Base-by-base conservation (phyloP, 2,797 vertebrate genomes). In the Dromococcyx pavoninus region DNA sequence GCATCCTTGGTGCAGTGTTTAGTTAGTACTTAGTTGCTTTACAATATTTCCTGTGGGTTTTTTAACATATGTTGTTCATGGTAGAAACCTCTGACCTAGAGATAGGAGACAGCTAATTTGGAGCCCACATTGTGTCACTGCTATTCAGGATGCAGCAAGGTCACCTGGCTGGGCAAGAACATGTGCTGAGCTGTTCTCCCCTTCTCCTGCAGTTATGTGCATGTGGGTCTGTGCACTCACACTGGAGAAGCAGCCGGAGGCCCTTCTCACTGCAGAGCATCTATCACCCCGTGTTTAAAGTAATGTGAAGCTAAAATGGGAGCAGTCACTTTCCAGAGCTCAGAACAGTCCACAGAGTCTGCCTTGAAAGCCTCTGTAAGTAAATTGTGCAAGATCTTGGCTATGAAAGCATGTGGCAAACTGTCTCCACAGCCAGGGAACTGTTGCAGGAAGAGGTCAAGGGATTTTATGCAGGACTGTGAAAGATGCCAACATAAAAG, bases 321-420 rank as follows among this genome's bases (percentile, higher is more conserved):
- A 83, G 16, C n/a, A 11, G 60, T 88, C 23, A 7, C 60, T 91
- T 91, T 93, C 74, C 28, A 2, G 65, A 57, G 78, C 33, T 41
- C 74, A 54, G 77, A 80, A 46, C 33, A 82, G 50, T 43, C 66
- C 84, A 54, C 39, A 41, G 53, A 78, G 28, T 44, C 25, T 75
- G 43, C 50, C 41, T 76, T 28, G 21, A 66, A 77, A 86, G 78
- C 44, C 48, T 75, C 46, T 73, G 41, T 23, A 89, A 83, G 48
- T 41, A 43, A 51, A 28, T 94, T 88, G 93, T 89, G 92, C 78
- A 93, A 91, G 65, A 30, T 37, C 44, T 73, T 95, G 94, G 87
- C 85, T 71, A 30, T 35, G 77, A 37, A 28, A 43, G 18, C 0
- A 0, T 11, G 57, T 74, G 86, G 70, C 2, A 9, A 3, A 4